Base-by-base conservation (phyloP, 2,888 invertebrate genomes). In the Poecilobothrus nobilitatus region DNA sequence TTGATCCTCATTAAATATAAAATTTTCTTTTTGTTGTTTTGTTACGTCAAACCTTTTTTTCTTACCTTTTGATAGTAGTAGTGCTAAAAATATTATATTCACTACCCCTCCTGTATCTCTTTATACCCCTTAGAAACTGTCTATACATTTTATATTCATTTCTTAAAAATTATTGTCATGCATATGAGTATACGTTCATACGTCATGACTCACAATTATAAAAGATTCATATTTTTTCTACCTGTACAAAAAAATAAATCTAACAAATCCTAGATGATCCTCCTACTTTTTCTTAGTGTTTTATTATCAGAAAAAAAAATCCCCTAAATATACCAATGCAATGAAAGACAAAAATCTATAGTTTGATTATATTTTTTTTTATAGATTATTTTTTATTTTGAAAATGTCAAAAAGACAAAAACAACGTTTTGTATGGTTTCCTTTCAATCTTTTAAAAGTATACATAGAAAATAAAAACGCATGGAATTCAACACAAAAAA, bases 181-280 rank as follows among this genome's bases (percentile, higher is more conserved):
- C 2, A 37, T 37, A 37, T 37, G 9, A 8, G 8, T 27, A 27
- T 10, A 41, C 41, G 41, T 41, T 41, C 9, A 8, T 18, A 2
- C 53, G 53, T 53, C 53, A 53, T 18, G 53, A 37, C 53, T 53
- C 53, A 53, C 53, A 53, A 53, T 12, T 10, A 44, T 53, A 18
- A 53, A 53, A 53, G 15, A 53, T 18, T 12, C 53, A 53, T 15
- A 53, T 18, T 15, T 18, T 53, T 53, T 53, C 53, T 53, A 53
- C 53, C 53, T 53, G 53, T 15, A 41, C 41, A 12, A 53, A 53
- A n/a, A n/a, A n/a, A n/a, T n/a, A n/a, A 18, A 53, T 53, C 53
- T 53, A 53, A 53, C 15, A 53, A 53, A 53, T 53, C 53, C 53
- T 53, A 53, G 53, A 53, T 53, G 53, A 53, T 53, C 53, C 53